These are phyloP conservation scores for Scaptomyza graminum DNA, from an alignment of 1,140 invertebrate species.

Conservation along the genomic window DNA sequence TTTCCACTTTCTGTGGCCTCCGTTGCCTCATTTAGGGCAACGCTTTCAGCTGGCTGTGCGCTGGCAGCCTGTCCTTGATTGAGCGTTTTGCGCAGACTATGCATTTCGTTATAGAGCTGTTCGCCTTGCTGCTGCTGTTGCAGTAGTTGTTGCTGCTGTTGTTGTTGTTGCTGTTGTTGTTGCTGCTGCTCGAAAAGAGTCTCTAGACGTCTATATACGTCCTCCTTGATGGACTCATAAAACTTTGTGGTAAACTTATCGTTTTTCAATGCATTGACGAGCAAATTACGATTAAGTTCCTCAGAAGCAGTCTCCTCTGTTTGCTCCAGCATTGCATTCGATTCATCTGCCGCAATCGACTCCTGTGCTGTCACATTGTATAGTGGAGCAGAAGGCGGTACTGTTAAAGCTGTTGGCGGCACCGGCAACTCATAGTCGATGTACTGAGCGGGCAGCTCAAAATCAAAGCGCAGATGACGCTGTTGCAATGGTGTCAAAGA, in stretches of 20 bases:
- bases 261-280: constrained; percentile 80
- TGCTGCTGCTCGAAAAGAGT: constrained; percentile 87
- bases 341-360: constrained; percentile 40
- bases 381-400: constrained; percentile 24
- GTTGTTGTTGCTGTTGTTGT: constrained; percentile 84
- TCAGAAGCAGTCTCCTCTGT: constrained; percentile 76
- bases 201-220: constrained; percentile 89
- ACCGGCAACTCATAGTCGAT: constrained; percentile 57
- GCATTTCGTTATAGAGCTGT: constrained; percentile 48
- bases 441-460: constrained; percentile 61
- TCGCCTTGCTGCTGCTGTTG: constrained; percentile 13
- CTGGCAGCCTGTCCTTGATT: constrained; percentile 42
- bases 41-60: constrained; percentile 4
- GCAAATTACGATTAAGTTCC: constrained; percentile 77
- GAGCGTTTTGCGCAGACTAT: constrained; percentile 55
- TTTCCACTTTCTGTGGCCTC: constrained; percentile 68
- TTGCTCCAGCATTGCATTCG: constrained; percentile 58
- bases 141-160: constrained; percentile 30
- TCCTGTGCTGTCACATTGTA: constrained; percentile 50
- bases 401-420: background rate
- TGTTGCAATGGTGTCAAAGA: constrained; percentile 72
- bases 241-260: constrained; percentile 86
- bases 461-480: constrained; percentile 77
- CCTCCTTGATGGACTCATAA: constrained; percentile 87
- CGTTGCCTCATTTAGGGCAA: constrained; percentile 18